Evolutionary conservation across 2,113 vertebrate species (phyloP), one percentile per base, ranked within the genome.

Genomic region (Garra rufa): DNA sequence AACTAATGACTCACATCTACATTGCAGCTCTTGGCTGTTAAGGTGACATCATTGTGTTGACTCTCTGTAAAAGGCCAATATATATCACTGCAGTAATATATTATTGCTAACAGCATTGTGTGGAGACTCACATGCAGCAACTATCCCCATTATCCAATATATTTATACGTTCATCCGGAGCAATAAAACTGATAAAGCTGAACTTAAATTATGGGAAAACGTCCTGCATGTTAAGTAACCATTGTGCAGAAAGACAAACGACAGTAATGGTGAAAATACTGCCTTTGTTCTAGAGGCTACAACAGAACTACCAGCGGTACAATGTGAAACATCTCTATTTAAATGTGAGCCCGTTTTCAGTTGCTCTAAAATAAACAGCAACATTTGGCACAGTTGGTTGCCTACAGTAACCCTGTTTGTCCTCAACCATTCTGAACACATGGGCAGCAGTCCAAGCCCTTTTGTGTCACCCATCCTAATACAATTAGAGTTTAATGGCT

Each of bases 21-120:
- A 82, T 30, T 71, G 76, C 82, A 87, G 91, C 88, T 85, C 75
- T 74, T 85, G 76, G 84, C 93, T 69, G 78, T 91, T 85, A 34
- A 57, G 89, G 89, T 84, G 89, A 92, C 91, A 30, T 83, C 73
- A 90, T 87, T 91, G 88, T 89, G 88, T 50, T 41, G 79, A 82
- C 19, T 26, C 21, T 81, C 76, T 30, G 30, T 81, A 85, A 83
- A 3, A 13, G 43, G 11, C 24, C 41, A 80, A 88, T 83, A 57
- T 52, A 52, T 57, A 57, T 57, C 52, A n/a, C 52, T 57, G 52
- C 52, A n/a, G 19, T 57, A 57, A 57, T 57, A 83, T 48, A 85
- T 85, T 77, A 85, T 67, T n/a, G n/a, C 55, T 57, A 38, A 76
- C 59, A 85, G 55, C 74, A 78, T 41, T 82, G 71, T 59, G 61